These are phyloP conservation scores for Shargacucullia verbasci DNA, from an alignment of 2,888 invertebrate species.

Conservation along the genomic window DNA sequence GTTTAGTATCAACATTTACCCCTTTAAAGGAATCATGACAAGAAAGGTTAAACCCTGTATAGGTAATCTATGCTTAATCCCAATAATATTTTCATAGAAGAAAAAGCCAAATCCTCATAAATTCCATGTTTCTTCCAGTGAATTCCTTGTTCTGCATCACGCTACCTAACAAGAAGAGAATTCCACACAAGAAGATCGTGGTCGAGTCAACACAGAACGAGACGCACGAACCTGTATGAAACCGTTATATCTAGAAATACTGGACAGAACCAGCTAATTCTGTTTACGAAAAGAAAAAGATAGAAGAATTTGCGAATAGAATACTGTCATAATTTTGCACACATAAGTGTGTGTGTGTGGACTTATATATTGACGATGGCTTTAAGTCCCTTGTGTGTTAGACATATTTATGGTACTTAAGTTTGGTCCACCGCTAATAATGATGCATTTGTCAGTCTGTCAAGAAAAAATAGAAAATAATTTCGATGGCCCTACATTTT, in stretches of 20 bases:
- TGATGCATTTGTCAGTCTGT: too few species aligned
- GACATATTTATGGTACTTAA: constrained; percentile 3
- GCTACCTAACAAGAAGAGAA: constrained; percentile 72
- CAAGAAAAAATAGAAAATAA: too few species aligned
- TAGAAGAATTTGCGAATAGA: constrained; percentile 31
- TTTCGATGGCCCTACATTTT: too few species aligned
- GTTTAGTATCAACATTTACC: too few species aligned
- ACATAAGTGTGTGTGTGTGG: constrained; percentile 2
- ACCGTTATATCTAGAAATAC: constrained; percentile 34
- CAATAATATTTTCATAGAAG: background rate
- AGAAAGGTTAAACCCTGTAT: too few species aligned
- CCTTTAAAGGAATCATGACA: too few species aligned
- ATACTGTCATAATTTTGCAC: constrained; percentile 12
- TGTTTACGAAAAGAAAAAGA: constrained; percentile 31
- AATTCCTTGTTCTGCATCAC: constrained; percentile 78
- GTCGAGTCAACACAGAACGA: constrained; percentile 72
- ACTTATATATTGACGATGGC: constrained; percentile 34
- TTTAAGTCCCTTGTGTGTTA: constrained; percentile 1
- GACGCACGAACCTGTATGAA: constrained; percentile 84
- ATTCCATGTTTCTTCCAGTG: constrained; percentile 59
- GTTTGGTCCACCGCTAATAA: constrained; percentile 20
- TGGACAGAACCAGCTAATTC: constrained; percentile 44
- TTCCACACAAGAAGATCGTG: constrained; percentile 59
- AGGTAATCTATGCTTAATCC: too few species aligned
- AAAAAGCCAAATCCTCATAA: background rate